These are phyloP conservation scores for Madoqua kirkii DNA, from an alignment of 2,113 vertebrate genomes.

Conservation along the genomic window DNA sequence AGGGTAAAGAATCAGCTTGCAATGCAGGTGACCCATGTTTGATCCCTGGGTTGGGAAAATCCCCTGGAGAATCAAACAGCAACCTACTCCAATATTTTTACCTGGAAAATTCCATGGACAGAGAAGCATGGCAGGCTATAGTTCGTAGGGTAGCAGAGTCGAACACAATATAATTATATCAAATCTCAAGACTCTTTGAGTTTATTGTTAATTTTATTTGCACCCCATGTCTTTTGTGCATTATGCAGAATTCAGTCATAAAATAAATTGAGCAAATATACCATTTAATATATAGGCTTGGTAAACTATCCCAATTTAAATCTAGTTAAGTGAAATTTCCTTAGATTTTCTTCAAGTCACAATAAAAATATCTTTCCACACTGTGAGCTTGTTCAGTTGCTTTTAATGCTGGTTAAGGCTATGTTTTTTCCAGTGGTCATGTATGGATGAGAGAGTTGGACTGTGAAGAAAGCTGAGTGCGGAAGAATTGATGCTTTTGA, in stretches of 20 bases:
- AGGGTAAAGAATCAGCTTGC: not conserved
- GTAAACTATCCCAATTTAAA: not conserved
- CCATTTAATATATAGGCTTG: not conserved
- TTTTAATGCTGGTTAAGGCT: not conserved
- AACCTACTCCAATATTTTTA: not conserved
- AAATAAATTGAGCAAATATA: not conserved
- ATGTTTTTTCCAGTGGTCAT: no score
- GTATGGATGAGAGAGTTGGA: no score
- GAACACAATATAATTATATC: fast-evolving
- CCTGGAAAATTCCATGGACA: not conserved
- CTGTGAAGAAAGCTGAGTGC: no score
- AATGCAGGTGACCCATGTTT: not conserved
- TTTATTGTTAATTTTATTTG: not conserved
- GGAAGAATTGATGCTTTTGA: no score
- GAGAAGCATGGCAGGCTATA: not conserved
- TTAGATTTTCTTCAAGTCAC: not conserved
- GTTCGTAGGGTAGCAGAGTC: not conserved
- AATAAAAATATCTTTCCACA: not conserved
- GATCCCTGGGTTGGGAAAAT: not conserved
- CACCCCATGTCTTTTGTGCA: not conserved
- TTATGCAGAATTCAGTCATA: not conserved
- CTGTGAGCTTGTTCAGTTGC: not conserved
- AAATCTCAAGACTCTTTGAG: not conserved
- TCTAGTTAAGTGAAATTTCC: not conserved
- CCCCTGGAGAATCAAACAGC: not conserved